Base-by-base conservation (phyloP, 1,140 invertebrate genomes). In the Uloborus diversus region DNA sequence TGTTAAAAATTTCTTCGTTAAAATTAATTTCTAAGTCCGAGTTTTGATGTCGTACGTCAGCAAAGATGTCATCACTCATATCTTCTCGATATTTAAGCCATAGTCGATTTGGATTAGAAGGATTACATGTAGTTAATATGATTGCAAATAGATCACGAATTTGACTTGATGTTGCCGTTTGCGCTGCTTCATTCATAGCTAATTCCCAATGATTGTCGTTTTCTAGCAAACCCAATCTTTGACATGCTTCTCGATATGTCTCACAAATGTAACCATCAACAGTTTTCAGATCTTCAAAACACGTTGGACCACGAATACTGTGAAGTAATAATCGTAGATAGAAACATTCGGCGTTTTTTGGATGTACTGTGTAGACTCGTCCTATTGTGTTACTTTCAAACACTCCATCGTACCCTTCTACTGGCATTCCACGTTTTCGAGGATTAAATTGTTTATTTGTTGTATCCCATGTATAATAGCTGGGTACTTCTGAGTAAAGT, bases 311-410 rank as follows among this genome's bases (percentile, higher is more conserved):
- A 49, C 66, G 76, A 20, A 85, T 82, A 80, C 85, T 82, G 33
- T 80, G 59, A 30, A 86, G 78, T 23, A 86, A 82, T 42, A 86
- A 33, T 30, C 84, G 69, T 11, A 84, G 42, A 81, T 56, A 85
- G 69, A 82, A 84, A 69, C 84, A 85, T 80, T 86, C 84, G 37
- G 57, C 13, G 49, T 85, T 84, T 20, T 84, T 85, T 42, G 86
- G 85, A 83, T 85, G 83, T 33, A 88, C 79, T 9, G 83, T 83
- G 81, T 88, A 87, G 17, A 88, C 25, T 64, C 84, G 57, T 11
- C 85, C 84, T 37, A 86, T 64, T 42, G 81, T n/a, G n/a, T n/a
- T n/a, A n/a, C n/a, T n/a, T n/a, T n/a, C n/a, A n/a, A n/a, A n/a
- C n/a, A n/a, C n/a, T n/a, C n/a, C n/a, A n/a, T n/a, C n/a, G n/a